Evolutionary conservation across 2,113 vertebrate species (phyloP), one percentile per base, ranked within the genome.

Genomic region (Myiozetetes cayanensis): DNA sequence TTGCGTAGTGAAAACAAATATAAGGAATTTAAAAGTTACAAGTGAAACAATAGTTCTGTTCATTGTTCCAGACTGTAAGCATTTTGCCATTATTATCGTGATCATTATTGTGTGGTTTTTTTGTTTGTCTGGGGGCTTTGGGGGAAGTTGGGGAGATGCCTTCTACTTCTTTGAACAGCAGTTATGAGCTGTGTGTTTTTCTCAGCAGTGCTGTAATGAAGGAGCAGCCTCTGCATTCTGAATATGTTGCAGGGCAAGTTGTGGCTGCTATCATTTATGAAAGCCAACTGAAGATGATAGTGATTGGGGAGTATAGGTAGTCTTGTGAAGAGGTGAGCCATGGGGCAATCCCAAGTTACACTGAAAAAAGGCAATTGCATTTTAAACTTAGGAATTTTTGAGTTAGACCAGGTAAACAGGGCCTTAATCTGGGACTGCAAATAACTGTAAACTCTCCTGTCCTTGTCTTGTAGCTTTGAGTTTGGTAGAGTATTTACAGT

Each of bases 291-390:
- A 19, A 53, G 1, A 3, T 10, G 25, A 13, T 27, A 41, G 2
- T 31, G 16, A 49, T 5, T 30, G 24, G 9, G 22, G 4, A 62
- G 9, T 58, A 20, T 14, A 27, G 5, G 2, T 56, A 5, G 28
- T 49, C 37, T 44, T 76, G 47, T 62, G 21, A 80, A 65, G 25
- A 59, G 55, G 7, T 74, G 15, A n/a, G 10, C 50, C 0, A 0
- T 44, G 8, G 9, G 8, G 2, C 2, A 0, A 6, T 43, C 11
- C 17, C 7, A 39, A 17, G 6, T 37, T 66, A 14, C 8, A 25
- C 14, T 58, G 37, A 79, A 56, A 49, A 66, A 56, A 52, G 6
- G 5, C 3, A 6, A 56, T 74, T 6, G 4, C 20, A 22, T 71
- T 75, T 85, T 56, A 62, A 85, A 37, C 13, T 19, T 28, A 4